These are phyloP conservation scores for Solenopsis invicta DNA, from an alignment of 1,140 invertebrate genomes.

Conservation along the genomic window DNA sequence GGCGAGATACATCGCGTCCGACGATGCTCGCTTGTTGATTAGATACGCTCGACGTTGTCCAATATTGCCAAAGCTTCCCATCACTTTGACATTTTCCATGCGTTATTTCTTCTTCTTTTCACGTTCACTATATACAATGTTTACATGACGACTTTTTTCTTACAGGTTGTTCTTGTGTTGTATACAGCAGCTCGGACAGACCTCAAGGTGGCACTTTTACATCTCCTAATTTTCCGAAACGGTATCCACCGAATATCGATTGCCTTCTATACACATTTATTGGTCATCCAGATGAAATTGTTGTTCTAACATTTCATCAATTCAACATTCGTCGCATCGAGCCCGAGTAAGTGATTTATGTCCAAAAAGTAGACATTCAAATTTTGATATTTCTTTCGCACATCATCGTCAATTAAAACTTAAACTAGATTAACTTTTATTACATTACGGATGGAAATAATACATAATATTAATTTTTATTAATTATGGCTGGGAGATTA, in stretches of 20 bases:
- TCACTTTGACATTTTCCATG: background rate
- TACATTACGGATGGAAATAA: background rate
- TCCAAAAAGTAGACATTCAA: background rate
- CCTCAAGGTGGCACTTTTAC: constrained; percentile 93
- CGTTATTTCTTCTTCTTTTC: background rate
- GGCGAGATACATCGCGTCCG: background rate
- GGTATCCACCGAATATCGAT: constrained; percentile 91
- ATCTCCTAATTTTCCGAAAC: constrained; percentile 93
- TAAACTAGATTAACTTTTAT: constrained; percentile 3
- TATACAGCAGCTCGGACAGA: constrained; percentile 93
- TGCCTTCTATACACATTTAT: constrained; percentile 96
- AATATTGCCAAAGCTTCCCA: constrained; percentile 11
- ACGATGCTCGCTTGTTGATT: constrained; percentile 3
- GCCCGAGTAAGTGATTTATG: constrained; percentile 88
- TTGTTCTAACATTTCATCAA: constrained; percentile 93
- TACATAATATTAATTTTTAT: background rate
- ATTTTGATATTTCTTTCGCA: background rate
- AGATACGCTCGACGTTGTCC: background rate
- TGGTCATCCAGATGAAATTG: constrained; percentile 92
- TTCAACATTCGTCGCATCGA: constrained; percentile 91
- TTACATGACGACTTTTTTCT: constrained; percentile 69
- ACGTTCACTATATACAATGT: background rate
- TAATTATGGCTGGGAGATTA: background rate
- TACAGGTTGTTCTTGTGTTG: constrained; percentile 93
- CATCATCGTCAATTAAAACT: background rate